These are phyloP conservation scores for Numenius phaeopus DNA, from an alignment of 2,797 vertebrate species.

Conservation along the genomic window DNA sequence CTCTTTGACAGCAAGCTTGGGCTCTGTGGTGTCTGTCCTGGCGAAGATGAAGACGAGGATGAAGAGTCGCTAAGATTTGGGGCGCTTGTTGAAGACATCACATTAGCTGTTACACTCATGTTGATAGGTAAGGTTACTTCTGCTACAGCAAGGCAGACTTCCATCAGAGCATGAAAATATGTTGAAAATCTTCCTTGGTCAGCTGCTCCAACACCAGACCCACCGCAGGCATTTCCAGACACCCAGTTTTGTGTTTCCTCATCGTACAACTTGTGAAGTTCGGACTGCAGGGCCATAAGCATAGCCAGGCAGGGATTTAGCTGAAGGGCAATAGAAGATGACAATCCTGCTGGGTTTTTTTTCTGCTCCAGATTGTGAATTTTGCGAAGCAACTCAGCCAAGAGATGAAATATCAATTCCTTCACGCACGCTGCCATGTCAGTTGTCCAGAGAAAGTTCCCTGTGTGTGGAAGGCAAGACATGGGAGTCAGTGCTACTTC, in stretches of 20 bases:
- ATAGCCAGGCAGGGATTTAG: slow-evolving; percentile 96
- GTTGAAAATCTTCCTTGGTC: slow-evolving; percentile 97
- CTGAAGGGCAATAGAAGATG: slow-evolving; percentile 93
- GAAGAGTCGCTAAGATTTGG: slow-evolving; percentile 96
- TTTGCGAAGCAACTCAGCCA: slow-evolving; percentile 95
- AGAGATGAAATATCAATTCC: slow-evolving; percentile 92
- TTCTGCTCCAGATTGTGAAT: slow-evolving; percentile 92
- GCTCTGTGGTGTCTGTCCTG: slow-evolving; percentile 96
- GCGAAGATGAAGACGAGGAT: slow-evolving; percentile 94
- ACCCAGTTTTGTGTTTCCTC: slow-evolving; percentile 95
- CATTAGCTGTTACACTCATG: slow-evolving; percentile 85
- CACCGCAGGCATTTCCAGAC: slow-evolving; percentile 80
- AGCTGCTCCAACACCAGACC: slow-evolving; percentile 79
- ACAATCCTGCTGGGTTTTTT: slow-evolving; percentile 88
- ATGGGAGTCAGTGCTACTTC: background rate
- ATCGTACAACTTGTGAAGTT: slow-evolving; percentile 95
- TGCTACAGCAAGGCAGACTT: slow-evolving; percentile 94
- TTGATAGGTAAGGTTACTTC: slow-evolving; percentile 96
- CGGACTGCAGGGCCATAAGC: slow-evolving; percentile 96
- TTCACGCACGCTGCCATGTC: slow-evolving; percentile 94
- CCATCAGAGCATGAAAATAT: slow-evolving; percentile 97
- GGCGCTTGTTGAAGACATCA: slow-evolving; percentile 88
- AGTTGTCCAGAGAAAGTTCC: slow-evolving; percentile 95
- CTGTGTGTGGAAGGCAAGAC: slow-evolving; percentile 68
- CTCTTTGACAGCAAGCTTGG: slow-evolving; percentile 96